These are phyloP conservation scores for Peromyscus aztecus DNA, from an alignment of 2,797 vertebrate genomes.

Conservation along the genomic window DNA sequence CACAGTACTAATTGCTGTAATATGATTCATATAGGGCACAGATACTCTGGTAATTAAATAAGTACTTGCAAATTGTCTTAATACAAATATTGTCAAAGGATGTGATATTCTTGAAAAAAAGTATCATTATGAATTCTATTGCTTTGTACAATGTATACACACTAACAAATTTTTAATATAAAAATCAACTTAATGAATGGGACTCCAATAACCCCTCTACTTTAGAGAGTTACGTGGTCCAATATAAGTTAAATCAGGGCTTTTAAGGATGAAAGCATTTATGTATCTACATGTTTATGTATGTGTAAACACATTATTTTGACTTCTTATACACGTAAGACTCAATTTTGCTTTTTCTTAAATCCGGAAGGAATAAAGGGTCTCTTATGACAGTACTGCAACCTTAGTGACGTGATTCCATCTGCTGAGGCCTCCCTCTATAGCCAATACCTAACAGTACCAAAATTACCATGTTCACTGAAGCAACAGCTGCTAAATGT, in stretches of 20 bases:
- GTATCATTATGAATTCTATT: background rate
- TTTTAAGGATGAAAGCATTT: background rate
- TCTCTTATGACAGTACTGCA: background rate
- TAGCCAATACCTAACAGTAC: background rate
- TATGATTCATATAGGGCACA: background rate
- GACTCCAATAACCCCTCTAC: background rate
- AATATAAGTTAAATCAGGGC: background rate
- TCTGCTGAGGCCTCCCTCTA: too few relatives aligned
- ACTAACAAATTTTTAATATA: background rate
- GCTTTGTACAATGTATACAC: background rate
- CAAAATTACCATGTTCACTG: background rate
- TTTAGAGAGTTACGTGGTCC: background rate
- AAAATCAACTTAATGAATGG: background rate
- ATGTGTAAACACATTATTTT: background rate
- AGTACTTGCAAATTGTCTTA: background rate
- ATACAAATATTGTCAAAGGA: background rate
- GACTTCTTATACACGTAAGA: background rate
- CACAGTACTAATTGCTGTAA: background rate
- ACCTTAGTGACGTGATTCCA: too few relatives aligned
- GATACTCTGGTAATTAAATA: background rate
- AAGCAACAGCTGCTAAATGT: background rate
- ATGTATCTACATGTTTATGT: background rate
- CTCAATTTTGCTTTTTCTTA: background rate
- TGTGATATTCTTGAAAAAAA: background rate
- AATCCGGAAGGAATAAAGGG: background rate